Percentiles rank a stretch among this genome's conserved stretches.
These are phyloP conservation scores for Herpetotheres cachinnans DNA, from an alignment of 2,113 vertebrate genomes.

Conservation along the genomic window DNA sequence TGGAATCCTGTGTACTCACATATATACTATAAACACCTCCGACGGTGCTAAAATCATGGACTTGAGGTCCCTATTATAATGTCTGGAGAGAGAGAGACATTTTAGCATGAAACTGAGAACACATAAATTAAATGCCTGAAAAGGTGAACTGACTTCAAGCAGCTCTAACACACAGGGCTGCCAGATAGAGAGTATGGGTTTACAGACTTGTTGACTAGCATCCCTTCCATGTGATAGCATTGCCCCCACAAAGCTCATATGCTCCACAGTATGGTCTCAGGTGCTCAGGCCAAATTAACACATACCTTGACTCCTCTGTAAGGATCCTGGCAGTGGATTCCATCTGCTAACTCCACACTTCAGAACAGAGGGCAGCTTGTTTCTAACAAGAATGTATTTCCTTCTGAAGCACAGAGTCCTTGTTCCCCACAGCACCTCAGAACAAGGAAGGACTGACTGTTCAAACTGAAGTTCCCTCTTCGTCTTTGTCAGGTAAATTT, in stretches of 20 bases:
- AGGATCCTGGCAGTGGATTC: not conserved
- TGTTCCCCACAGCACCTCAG: not conserved
- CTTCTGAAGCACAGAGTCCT: not conserved
- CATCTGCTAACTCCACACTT: not conserved
- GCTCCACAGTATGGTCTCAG: not conserved
- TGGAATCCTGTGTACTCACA: not conserved
- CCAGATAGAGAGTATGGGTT: not conserved
- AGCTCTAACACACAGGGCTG: not conserved
- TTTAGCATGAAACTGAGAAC: not conserved
- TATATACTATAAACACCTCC: not conserved
- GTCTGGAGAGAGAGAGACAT: not conserved
- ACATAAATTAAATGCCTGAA: not conserved
- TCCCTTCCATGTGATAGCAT: not conserved
- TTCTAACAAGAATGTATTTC: not conserved
- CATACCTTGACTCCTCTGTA: not conserved
- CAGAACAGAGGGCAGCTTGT: not conserved
- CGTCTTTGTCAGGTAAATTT: not conserved
- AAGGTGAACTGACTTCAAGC: not conserved
- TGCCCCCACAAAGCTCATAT: not conserved
- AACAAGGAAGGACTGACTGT: not conserved
- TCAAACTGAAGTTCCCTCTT: not conserved
- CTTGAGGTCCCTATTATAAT: not conserved
- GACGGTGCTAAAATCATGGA: not conserved
- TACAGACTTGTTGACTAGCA: not conserved
- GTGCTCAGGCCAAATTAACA: not conserved